A percentile compares a stretch with the other conserved stretches of the same genome.
These are phyloP conservation scores for Hexactinellida sp. DNA, from an alignment of 37 sponge, comb jelly and placozoan species.

Conservation along the genomic window DNA sequence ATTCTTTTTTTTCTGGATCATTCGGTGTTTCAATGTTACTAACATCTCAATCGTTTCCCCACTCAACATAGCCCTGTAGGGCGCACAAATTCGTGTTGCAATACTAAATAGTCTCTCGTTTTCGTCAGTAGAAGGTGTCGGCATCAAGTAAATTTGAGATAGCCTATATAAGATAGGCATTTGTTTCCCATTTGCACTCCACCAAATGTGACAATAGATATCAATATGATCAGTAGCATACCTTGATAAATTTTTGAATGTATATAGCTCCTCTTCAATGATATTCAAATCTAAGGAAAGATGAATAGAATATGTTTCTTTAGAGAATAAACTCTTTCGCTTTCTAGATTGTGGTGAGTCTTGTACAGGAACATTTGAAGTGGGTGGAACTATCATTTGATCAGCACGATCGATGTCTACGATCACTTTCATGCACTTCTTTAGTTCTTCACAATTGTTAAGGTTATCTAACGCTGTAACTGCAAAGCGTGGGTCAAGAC, in stretches of 20 bases:
- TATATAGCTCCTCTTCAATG: background rate
- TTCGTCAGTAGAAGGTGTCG: background rate
- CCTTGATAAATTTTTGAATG: background rate
- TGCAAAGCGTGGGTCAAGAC: background rate
- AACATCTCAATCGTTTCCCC: background rate
- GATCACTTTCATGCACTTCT: background rate
- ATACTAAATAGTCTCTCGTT: background rate
- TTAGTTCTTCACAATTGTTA: background rate
- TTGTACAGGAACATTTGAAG: background rate
- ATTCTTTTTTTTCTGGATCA: background rate
- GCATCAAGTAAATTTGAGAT: background rate
- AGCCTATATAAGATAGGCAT: background rate
- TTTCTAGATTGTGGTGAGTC: background rate
- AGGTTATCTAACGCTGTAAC: background rate
- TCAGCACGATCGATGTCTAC: background rate
- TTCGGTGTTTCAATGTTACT: background rate
- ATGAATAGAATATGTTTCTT: background rate
- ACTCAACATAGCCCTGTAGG: background rate
- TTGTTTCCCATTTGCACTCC: background rate
- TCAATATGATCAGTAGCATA: background rate
- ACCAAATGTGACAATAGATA: background rate
- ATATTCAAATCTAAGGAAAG: background rate
- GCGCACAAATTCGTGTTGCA: background rate
- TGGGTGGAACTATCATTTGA: background rate
- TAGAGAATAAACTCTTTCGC: background rate